These are phyloP conservation scores for Phrynocephalus vlangalii DNA, from an alignment of 2,797 vertebrate genomes.

Conservation along the genomic window DNA sequence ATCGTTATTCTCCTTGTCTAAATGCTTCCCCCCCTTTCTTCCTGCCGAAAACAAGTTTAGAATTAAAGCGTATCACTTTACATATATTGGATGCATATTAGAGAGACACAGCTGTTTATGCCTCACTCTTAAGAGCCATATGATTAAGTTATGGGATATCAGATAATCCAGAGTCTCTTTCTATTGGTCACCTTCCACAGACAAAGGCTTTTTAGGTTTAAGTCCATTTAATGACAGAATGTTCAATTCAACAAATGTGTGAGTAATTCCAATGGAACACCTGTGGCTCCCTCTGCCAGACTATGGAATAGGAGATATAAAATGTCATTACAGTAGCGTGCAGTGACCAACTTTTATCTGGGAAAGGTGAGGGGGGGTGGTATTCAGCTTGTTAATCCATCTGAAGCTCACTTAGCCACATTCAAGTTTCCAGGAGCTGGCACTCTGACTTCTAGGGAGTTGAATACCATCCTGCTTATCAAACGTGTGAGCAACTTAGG, in stretches of 20 bases:
- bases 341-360: constrained; percentile 59
- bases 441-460: constrained; percentile 32
- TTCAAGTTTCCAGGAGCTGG: constrained; percentile 29
- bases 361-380: constrained; percentile 37
- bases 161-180: constrained; percentile 90
- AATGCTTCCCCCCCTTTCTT: constrained; percentile 84
- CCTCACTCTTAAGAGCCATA: constrained; percentile 99
- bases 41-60: constrained; percentile 96
- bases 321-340: constrained; percentile 69
- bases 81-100: constrained; percentile 99
- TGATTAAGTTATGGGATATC: constrained; percentile 99
- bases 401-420: constrained; percentile 52
- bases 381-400: constrained; percentile 60
- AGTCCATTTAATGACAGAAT: constrained; percentile 98
- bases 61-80: constrained; percentile 99
- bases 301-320: constrained; percentile 77
- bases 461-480: constrained; percentile 42
- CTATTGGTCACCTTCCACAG: constrained; percentile 82
- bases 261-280: constrained; percentile 97
- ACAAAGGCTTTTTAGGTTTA: constrained; percentile 95
- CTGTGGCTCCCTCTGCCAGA: constrained; percentile 90
- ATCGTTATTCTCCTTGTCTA: constrained; percentile 83
- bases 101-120: constrained; percentile 95
- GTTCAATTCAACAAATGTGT: constrained; percentile 94
- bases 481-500: no score